phyloP scores from a whole-genome alignment of 2,888 invertebrate species.

The Scaptodrosophila latifasciaeformis region DNA sequence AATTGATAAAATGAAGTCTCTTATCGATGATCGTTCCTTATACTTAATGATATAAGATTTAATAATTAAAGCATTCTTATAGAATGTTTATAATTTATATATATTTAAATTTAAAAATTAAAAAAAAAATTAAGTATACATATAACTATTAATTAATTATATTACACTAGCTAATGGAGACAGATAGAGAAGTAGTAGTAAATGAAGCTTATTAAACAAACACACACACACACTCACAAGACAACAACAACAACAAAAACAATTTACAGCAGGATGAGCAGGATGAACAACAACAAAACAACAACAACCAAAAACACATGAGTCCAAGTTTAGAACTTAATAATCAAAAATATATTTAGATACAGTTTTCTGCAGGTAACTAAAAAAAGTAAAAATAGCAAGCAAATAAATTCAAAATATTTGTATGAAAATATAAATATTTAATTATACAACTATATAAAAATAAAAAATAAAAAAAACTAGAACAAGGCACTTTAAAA shows the following conservation, averaged over 20 bases:
- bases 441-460: slow-evolving; percentile 14
- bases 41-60: slow-evolving; percentile 39
- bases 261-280: slow-evolving; percentile 32
- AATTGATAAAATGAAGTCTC: slow-evolving; percentile 63
- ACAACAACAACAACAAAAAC: slow-evolving; percentile 26
- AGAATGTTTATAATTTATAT: slow-evolving; percentile 55
- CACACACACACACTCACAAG: slow-evolving; percentile 15
- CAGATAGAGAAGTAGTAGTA: slow-evolving; percentile 57
- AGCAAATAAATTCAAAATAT: slow-evolving; percentile 24
- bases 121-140: slow-evolving; percentile 37
- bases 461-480: slow-evolving; percentile 29
- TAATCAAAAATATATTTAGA: slow-evolving; percentile 69
- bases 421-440: slow-evolving; percentile 14
- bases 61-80: slow-evolving; percentile 50
- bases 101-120: slow-evolving; percentile 4
- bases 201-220: slow-evolving; percentile 59
- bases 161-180: slow-evolving; percentile 52
- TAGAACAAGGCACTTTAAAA: slow-evolving; percentile 60
- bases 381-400: slow-evolving; percentile 21
- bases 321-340: slow-evolving; percentile 68
- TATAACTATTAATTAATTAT: slow-evolving; percentile 52
- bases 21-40: slow-evolving; percentile 69
- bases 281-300: slow-evolving; percentile 38
- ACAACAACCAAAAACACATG: slow-evolving; percentile 55
- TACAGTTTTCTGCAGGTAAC: slow-evolving; percentile 69